Evolutionary conservation across 2,888 invertebrate species (phyloP).

Genomic region (Chymomyza amoena): DNA sequence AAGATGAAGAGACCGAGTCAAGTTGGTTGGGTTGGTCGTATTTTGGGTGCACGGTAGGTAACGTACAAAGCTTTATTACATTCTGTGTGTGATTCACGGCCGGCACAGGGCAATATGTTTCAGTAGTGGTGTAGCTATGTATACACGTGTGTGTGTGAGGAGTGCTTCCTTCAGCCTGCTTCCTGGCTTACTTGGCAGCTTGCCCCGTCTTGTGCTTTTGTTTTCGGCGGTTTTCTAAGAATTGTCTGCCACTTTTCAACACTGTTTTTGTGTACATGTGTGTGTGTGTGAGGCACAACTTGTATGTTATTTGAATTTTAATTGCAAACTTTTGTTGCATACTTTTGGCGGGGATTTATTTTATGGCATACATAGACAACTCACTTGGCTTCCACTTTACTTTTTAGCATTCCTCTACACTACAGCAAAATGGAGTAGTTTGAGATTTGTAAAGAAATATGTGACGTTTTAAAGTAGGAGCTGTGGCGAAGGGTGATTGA

Average conservation of each 20-base stretch:
- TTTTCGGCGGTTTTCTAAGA: conserved; percentile 62
- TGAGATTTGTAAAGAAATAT: background rate
- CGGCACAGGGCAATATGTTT: conserved; percentile 21
- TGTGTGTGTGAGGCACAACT: background rate
- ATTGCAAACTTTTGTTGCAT: conserved; percentile 69
- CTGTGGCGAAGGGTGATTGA: no score
- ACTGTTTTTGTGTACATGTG: conserved; percentile 42
- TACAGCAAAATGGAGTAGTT: background rate
- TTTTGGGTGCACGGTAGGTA: background rate
- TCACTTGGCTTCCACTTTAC: conserved; percentile 7
- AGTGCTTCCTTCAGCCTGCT: no score
- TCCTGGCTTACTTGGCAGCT: no score
- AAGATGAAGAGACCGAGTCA: conserved; percentile 23
- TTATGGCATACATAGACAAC: conserved; percentile 34
- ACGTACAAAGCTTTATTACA: conserved; percentile 63
- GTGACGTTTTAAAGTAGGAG: background rate
- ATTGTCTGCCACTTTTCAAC: conserved; percentile 58
- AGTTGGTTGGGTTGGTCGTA: conserved; percentile 11
- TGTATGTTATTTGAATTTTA: conserved; percentile 69
- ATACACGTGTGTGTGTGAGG: conserved; percentile 1
- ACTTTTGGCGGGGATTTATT: conserved; percentile 60
- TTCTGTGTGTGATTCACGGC: conserved; percentile 51
- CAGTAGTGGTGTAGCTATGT: background rate
- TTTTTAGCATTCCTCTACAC: background rate
- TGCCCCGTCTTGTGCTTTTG: conserved; percentile 15